Conservation (phyloP, 2,888 invertebrate species). For the Mythimna impura region DNA sequence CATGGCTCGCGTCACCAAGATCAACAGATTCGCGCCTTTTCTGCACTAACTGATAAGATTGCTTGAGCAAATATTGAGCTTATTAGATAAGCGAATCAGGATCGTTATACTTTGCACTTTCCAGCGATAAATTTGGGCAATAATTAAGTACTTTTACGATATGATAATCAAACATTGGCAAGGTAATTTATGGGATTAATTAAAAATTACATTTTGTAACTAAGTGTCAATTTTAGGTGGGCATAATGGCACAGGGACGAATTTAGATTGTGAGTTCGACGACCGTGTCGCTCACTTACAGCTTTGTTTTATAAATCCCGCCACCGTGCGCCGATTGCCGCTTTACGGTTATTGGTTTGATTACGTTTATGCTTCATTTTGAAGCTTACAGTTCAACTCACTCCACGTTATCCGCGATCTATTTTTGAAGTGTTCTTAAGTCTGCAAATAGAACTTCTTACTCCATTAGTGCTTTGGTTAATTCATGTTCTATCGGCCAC, state of each 20-base stretch:
- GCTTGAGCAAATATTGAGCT: conserved; percentile 80
- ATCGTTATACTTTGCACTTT: conserved; percentile 88
- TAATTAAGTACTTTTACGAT: conserved; percentile 77
- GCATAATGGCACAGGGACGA: conserved; percentile 56
- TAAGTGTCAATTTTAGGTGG: conserved; percentile 52
- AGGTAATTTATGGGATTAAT: conserved; percentile 54
- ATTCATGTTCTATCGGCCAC: conserved; percentile 57
- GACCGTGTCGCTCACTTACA: conserved; percentile 74
- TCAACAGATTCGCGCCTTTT: conserved; percentile 82
- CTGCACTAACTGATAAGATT: conserved; percentile 82
- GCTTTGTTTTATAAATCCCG: conserved; percentile 79
- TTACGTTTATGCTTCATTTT: conserved; percentile 79
- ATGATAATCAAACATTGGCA: conserved; percentile 70
- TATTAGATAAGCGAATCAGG: conserved; percentile 81
- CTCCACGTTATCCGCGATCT: conserved; percentile 70
- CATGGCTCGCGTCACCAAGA: conserved; percentile 78
- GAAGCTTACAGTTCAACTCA: conserved; percentile 75
- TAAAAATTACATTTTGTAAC: conserved; percentile 42
- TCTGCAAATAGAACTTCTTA: conserved; percentile 62
- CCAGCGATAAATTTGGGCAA: conserved; percentile 79
- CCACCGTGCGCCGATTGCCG: conserved; percentile 70
- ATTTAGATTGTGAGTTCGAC: conserved; percentile 76
- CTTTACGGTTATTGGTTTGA: conserved; percentile 80
- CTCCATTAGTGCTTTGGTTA: conserved; percentile 54
- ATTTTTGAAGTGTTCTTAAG: conserved; percentile 67